Conservation (phyloP, 2,797 vertebrate genomes). For the Myiothlypis coronata region DNA sequence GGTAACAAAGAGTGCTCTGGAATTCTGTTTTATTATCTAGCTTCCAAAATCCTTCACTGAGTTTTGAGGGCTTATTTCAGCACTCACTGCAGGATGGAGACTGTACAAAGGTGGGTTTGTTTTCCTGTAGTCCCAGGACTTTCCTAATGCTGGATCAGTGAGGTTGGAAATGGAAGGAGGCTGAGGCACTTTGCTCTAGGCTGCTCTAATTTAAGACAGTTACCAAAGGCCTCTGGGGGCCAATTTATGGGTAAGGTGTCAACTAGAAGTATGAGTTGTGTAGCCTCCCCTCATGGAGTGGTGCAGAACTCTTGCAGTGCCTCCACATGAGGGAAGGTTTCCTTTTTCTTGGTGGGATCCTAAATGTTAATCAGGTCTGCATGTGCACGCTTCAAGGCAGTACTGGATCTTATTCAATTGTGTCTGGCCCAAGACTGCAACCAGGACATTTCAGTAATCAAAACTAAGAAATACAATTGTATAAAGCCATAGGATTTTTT, state of each 20-base stretch:
- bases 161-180: neutral
- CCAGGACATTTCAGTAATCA: neutral
- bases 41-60: neutral
- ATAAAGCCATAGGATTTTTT: neutral
- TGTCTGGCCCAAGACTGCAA: neutral
- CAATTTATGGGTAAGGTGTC: slow-evolving; percentile 31
- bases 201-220: neutral
- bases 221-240: neutral
- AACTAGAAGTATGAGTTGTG: neutral
- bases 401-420: neutral
- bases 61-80: neutral
- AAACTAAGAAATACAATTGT: neutral
- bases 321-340: neutral
- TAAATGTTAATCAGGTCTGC: neutral
- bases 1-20: neutral
- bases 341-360: neutral
- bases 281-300: neutral
- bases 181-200: slow-evolving; percentile 5
- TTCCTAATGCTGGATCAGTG: neutral
- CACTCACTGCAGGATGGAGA: neutral
- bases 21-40: neutral
- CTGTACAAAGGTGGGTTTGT: neutral
- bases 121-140: neutral
- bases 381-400: neutral
- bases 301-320: neutral